These are phyloP conservation scores for Anguilla megastoma DNA, from an alignment of 2,797 vertebrate genomes.

Conservation along the genomic window DNA sequence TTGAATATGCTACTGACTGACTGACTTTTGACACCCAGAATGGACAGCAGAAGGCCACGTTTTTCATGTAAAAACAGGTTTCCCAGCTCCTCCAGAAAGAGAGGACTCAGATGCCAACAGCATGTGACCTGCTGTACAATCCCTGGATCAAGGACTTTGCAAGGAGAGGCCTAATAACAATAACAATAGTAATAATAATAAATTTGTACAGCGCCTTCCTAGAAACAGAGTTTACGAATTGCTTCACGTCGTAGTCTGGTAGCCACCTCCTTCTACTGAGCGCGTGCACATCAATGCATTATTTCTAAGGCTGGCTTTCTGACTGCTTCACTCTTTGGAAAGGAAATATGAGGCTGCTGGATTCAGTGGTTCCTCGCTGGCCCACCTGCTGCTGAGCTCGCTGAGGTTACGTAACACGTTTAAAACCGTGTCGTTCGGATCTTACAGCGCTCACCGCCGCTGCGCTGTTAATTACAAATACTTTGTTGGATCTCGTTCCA, in stretches of 20 bases:
- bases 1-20: neutral
- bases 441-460: neutral
- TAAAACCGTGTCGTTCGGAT: neutral
- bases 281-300: neutral
- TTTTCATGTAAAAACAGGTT: neutral
- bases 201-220: neutral
- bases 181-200: neutral
- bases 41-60: too few species aligned
- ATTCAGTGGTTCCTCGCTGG: neutral
- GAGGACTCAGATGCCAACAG: neutral
- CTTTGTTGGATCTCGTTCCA: neutral
- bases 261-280: neutral
- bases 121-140: neutral
- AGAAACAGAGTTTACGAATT: neutral
- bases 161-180: neutral
- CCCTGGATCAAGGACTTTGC: neutral
- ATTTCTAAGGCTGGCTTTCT: neutral
- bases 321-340: neutral
- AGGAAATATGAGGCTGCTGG: neutral
- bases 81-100: neutral
- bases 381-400: neutral
- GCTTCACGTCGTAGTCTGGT: neutral
- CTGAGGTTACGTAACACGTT: neutral
- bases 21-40: too few species aligned
- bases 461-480: neutral